A percentile compares a stretch with the other conserved stretches of the same genome.
Conservation (phyloP, 2,113 vertebrate species). For the Albula goreensis region DNA sequence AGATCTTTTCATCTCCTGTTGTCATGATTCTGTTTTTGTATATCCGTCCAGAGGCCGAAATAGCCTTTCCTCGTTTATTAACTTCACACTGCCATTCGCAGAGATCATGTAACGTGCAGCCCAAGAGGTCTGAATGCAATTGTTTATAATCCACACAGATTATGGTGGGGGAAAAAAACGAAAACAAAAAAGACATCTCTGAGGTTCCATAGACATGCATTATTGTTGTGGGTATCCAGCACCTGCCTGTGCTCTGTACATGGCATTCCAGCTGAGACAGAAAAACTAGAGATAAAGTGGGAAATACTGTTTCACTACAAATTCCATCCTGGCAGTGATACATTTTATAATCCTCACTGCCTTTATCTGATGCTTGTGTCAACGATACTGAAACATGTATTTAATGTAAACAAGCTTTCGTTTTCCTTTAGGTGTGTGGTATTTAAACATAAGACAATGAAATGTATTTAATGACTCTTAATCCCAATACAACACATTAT, state of each 20-base stretch:
- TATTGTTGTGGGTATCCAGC: neutral
- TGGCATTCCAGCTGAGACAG: no score
- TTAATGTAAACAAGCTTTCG: no score
- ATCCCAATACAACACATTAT: no score
- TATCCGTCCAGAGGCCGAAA: neutral
- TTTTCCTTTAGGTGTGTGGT: no score
- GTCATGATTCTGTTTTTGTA: neutral
- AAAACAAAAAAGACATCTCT: neutral
- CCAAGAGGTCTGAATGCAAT: neutral
- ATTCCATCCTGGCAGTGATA: neutral
- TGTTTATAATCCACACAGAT: neutral
- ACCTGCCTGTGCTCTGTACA: no score
- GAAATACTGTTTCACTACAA: neutral
- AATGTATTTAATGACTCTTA: no score
- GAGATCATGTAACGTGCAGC: neutral
- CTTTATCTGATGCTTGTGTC: neutral
- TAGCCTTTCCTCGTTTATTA: neutral
- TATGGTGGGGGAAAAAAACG: neutral
- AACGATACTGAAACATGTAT: neutral
- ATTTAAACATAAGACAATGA: no score
- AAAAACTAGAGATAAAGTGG: neutral
- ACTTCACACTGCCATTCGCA: neutral
- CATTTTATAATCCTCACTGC: neutral
- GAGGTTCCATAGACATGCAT: neutral
- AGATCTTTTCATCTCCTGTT: neutral